Percentiles rank a stretch among this genome's conserved stretches.
These are phyloP conservation scores for Centropyge bicolor DNA, from an alignment of 2,797 vertebrate genomes.

Conservation along the genomic window DNA sequence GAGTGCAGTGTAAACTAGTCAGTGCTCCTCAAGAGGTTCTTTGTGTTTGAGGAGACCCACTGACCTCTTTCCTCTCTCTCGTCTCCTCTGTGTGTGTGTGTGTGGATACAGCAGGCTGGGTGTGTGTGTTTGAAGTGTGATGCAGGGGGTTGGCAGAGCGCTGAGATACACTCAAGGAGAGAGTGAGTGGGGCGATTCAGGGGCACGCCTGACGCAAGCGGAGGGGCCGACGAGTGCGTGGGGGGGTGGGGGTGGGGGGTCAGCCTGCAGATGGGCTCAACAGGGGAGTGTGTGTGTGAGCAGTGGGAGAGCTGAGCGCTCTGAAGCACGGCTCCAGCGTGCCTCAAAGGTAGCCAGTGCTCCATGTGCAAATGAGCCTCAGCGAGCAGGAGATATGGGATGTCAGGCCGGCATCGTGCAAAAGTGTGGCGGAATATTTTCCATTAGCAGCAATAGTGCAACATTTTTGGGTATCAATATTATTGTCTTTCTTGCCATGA, in stretches of 20 bases:
- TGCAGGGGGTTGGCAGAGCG: slow-evolving; percentile 57
- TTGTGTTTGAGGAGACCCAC: slow-evolving; percentile 72
- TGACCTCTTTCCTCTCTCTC: slow-evolving; percentile 62
- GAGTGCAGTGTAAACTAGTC: slow-evolving; percentile 76
- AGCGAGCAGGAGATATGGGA: slow-evolving; percentile 38
- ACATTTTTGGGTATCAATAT: background rate
- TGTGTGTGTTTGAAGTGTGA: slow-evolving; percentile 63
- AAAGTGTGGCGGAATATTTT: slow-evolving; percentile 29
- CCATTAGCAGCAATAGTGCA: background rate
- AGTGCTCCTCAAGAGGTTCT: slow-evolving; percentile 63
- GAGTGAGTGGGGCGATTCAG: slow-evolving; percentile 71
- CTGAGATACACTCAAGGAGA: slow-evolving; percentile 66
- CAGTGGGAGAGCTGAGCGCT: slow-evolving; percentile 62
- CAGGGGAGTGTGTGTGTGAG: slow-evolving; percentile 52
- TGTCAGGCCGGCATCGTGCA: slow-evolving; percentile 18
- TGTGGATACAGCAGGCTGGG: slow-evolving; percentile 20
- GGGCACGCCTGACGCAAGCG: slow-evolving; percentile 68
- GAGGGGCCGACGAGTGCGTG: slow-evolving; percentile 47
- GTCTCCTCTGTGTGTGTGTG: slow-evolving; percentile 25
- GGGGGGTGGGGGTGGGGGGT: background rate
- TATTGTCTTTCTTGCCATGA: background rate
- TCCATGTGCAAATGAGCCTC: slow-evolving; percentile 66
- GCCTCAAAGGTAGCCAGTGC: slow-evolving; percentile 58
- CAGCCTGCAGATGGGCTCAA: slow-evolving; percentile 74
- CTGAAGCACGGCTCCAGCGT: slow-evolving; percentile 63